Evolutionary conservation across 2,113 vertebrate genomes (phyloP), one percentile per base, ranked within the genome.

Genomic region (Martes martes): DNA sequence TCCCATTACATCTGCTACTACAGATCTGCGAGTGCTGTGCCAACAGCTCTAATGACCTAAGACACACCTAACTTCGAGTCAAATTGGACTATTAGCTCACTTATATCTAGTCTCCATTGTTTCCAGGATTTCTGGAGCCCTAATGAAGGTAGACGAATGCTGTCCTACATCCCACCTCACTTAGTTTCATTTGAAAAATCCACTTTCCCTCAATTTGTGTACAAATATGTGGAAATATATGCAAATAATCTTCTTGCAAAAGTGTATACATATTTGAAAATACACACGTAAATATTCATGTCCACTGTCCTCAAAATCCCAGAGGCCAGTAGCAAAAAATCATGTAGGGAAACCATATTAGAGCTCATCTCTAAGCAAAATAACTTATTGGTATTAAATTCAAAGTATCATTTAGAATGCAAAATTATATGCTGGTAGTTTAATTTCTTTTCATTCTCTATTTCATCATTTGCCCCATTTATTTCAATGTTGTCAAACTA

Each of bases 191-290:
- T 18, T 89, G n/a, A 93, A 92, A 96, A 89, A 45, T 47, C 9
- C 24, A 57, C 28, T 85, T 78, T 69, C 45, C 23, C 23, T 74
- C n/a, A 57, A 11, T 91, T 90, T 65, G 36, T 69, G 10, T 61
- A 94, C 50, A 97, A 87, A 95, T 81, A 63, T 45, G 14, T 95
- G 57, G 80, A 96, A 96, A 92, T 80, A 67, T 71, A 97, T 96
- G 84, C 73, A 92, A 94, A 95, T 90, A 23, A 19, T 87, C 85
- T 89, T 57, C 36, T 67, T 84, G 13, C 42, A 87, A 92, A 85
- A 36, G 14, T n/a, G 13, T 65, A 90, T 23, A 80, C 39, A 92
- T 93, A 83, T 87, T 92, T 59, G 59, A 83, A 97, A 94, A 91
- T 59, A 86, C 1, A 57, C 7, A 74, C 8, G 94, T 91, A 93